Evolutionary conservation across 2,113 vertebrate species (phyloP).

Genomic region (Saccopteryx leptura): DNA sequence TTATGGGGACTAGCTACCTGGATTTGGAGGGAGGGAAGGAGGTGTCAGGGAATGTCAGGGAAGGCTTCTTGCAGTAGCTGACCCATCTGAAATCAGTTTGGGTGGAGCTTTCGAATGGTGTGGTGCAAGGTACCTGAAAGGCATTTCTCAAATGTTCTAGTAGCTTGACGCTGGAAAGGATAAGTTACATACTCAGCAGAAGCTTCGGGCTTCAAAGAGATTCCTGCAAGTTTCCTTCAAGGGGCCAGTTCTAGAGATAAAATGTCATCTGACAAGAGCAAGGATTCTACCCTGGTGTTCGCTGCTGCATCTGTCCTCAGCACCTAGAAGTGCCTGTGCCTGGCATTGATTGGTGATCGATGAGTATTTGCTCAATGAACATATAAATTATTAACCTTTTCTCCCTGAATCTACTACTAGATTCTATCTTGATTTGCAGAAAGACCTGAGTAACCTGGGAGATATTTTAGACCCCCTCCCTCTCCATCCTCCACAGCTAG

Average conservation of each 20-base stretch:
- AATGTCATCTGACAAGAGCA: not conserved
- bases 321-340: not conserved
- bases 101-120: not conserved
- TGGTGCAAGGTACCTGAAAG: not conserved
- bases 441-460: not conserved
- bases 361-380: slow-evolving; percentile 21
- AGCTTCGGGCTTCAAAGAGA: not conserved
- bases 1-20: not conserved
- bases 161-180: not conserved
- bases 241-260: not conserved
- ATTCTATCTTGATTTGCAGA: not conserved
- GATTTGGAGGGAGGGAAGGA: not conserved
- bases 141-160: not conserved
- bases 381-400: slow-evolving; percentile 3
- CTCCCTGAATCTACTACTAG: not conserved
- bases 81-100: not conserved
- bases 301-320: not conserved
- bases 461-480: not conserved
- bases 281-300: not conserved
- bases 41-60: not conserved
- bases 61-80: not conserved
- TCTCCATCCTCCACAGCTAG: not conserved
- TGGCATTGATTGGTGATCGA: not conserved
- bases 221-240: slow-evolving; percentile 5
- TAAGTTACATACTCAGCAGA: not conserved